Percentiles rank a stretch among this genome's conserved stretches.
phyloP scores from a whole-genome alignment of 2,888 invertebrate genomes.

The Dryobota labecula region DNA sequence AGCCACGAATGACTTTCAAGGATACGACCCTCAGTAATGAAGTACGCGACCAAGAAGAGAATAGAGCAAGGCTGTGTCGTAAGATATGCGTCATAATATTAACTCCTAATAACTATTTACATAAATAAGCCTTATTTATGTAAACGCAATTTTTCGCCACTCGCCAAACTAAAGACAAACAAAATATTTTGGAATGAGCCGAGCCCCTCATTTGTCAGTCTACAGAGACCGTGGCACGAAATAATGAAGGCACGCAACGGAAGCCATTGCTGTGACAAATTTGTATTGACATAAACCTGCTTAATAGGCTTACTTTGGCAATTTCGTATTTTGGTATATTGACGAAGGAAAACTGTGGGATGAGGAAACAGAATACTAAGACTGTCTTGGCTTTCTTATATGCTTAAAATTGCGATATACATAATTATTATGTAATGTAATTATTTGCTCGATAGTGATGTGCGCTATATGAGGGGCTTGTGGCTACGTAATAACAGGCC shows the following conservation, averaged over 20 bases:
- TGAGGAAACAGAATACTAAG: neutral
- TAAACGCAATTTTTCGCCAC: conserved; percentile 5
- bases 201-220: conserved; percentile 31
- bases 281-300: conserved; percentile 52
- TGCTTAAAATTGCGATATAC: no score
- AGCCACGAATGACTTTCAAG: no score
- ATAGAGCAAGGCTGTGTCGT: neutral
- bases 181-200: conserved; percentile 25
- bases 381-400: no score
- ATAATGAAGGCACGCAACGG: conserved; percentile 53
- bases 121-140: neutral
- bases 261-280: conserved; percentile 52
- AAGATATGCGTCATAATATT: neutral
- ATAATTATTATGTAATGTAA: no score
- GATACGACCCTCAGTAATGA: no score
- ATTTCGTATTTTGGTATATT: conserved; percentile 32
- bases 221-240: conserved; percentile 7
- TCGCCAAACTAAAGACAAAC: conserved; percentile 3
- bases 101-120: neutral
- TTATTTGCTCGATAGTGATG: no score
- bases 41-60: no score
- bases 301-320: conserved; percentile 28
- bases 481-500: no score
- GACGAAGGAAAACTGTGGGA: neutral
- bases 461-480: no score